Conservation (phyloP, 2,113 vertebrate species). For the Pithys albifrons region DNA sequence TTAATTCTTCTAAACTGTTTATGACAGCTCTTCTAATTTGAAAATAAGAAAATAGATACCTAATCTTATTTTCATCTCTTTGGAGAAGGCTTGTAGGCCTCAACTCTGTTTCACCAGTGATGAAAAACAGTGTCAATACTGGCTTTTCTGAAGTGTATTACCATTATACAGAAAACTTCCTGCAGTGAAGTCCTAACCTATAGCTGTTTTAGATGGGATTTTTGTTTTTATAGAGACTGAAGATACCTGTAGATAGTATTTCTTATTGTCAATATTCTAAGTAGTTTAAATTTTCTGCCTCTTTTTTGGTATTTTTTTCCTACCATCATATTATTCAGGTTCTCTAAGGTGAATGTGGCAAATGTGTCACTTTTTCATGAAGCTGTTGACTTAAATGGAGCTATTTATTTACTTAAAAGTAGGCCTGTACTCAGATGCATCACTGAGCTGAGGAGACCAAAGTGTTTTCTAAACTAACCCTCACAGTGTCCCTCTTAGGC, state of each 20-base stretch:
- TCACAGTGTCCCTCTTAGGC: not conserved
- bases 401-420: constrained; percentile 33
- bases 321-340: not conserved
- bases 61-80: not conserved
- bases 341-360: not conserved
- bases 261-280: not conserved
- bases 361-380: not conserved
- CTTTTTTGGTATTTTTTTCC: not conserved
- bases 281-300: not conserved
- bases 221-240: not conserved
- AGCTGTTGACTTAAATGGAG: not conserved
- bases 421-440: not conserved
- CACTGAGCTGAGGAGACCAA: not conserved
- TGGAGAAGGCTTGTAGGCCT: not conserved
- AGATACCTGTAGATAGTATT: not conserved
- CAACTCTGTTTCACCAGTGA: not conserved
- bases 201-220: not conserved
- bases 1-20: not conserved
- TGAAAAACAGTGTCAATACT: not conserved
- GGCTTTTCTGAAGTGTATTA: not conserved
- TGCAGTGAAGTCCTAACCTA: not conserved
- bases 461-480: not conserved
- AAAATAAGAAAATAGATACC: not conserved
- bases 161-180: not conserved
- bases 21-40: not conserved